Evolutionary conservation across 2,888 invertebrate genomes (phyloP).

Genomic region (Electrophaes corylata): DNA sequence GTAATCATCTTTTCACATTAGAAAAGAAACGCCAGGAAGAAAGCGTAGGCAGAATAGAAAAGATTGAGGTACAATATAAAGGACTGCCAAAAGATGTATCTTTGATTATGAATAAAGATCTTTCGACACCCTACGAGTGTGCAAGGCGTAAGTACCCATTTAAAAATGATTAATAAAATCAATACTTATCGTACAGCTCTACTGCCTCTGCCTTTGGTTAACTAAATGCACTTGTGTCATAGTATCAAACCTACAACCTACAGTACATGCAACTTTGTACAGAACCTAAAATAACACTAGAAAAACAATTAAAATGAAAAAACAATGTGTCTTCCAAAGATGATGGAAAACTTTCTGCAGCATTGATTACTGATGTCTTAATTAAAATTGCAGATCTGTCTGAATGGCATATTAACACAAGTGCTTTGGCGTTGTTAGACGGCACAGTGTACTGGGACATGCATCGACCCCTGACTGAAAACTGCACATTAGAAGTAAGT

Average conservation of each 20-base stretch:
- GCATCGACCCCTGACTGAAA: constrained; percentile 90
- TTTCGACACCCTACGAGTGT: constrained; percentile 97
- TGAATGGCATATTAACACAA: constrained; percentile 87
- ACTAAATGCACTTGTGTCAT: no score
- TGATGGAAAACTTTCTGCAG: no score
- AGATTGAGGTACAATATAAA: constrained; percentile 93
- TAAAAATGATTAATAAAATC: not conserved
- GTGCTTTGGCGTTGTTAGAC: constrained; percentile 92
- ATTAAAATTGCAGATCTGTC: constrained; percentile 86
- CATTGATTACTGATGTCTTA: not conserved
- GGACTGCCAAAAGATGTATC: constrained; percentile 90
- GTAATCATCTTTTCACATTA: constrained; percentile 89
- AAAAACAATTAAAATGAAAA: no score
- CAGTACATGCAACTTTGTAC: no score
- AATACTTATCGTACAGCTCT: no score
- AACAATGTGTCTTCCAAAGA: no score
- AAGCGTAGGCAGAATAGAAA: constrained; percentile 93
- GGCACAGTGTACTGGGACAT: constrained; percentile 94
- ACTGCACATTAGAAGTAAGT: constrained; percentile 73
- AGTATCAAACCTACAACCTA: no score
- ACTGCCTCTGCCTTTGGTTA: no score
- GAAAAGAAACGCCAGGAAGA: constrained; percentile 91
- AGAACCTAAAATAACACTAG: no score
- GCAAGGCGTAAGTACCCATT: constrained; percentile 88
- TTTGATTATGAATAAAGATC: constrained; percentile 94